phyloP scores from a whole-genome alignment of 1,140 invertebrate species.

The Acromyrmex echinatior region DNA sequence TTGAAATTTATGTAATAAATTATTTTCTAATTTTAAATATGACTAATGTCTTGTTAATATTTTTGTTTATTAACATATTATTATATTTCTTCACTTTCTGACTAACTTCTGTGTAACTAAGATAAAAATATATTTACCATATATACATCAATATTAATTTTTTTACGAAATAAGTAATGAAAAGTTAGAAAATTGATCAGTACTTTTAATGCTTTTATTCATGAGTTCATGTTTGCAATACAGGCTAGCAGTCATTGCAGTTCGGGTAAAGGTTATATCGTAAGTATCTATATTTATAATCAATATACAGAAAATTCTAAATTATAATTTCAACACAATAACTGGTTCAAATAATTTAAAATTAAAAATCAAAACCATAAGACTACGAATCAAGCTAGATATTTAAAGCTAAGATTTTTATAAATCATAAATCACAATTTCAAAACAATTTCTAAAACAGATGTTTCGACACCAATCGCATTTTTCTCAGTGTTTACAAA shows the following conservation, averaged over 20 bases:
- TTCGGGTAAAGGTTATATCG: constrained; percentile 96
- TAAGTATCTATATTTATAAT: constrained; percentile 88
- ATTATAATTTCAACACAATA: too few species aligned
- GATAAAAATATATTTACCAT: neutral
- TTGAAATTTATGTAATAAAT: neutral
- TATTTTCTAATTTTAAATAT: neutral
- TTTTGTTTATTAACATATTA: neutral
- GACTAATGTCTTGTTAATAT: neutral
- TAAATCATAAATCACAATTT: too few species aligned
- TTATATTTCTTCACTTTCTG: neutral
- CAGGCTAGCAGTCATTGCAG: constrained; percentile 95
- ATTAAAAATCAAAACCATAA: too few species aligned
- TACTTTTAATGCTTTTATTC: neutral
- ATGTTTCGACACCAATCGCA: too few species aligned
- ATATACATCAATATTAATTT: neutral
- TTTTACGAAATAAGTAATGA: neutral
- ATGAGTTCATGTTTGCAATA: constrained; percentile 80
- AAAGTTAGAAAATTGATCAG: neutral
- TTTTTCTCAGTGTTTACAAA: too few species aligned
- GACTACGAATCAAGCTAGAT: too few species aligned
- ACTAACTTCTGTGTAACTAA: neutral
- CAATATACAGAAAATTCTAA: constrained; percentile 62
- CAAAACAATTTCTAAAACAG: too few species aligned
- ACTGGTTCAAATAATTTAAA: too few species aligned
- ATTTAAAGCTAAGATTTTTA: too few species aligned